These are phyloP conservation scores for Hypolimnas misippus DNA, from an alignment of 2,888 invertebrate genomes.

Conservation along the genomic window DNA sequence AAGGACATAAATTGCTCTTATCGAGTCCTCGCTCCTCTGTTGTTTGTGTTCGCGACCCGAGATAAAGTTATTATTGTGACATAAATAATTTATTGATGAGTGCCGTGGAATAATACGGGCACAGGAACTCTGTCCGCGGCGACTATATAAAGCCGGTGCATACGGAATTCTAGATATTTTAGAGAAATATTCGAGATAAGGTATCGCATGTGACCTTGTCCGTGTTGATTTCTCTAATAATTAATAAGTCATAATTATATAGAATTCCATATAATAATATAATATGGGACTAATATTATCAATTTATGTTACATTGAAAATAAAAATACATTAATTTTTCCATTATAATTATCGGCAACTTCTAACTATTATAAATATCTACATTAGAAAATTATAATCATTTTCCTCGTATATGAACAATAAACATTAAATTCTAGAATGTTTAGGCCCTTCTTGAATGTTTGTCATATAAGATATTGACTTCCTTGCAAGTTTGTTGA, in stretches of 20 bases:
- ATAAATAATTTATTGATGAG: constrained; percentile 63
- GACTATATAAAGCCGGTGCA: not conserved
- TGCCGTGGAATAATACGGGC: constrained; percentile 74
- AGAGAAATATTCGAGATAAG: constrained; percentile 7
- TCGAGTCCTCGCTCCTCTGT: constrained; percentile 57
- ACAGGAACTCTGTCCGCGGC: constrained; percentile 33
- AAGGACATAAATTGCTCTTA: constrained; percentile 62
- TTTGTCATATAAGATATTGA: constrained; percentile 6
- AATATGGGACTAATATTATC: no score
- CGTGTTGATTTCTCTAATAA: not conserved
- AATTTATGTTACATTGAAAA: no score
- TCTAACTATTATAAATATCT: no score
- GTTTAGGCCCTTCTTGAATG: no score
- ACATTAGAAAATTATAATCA: no score
- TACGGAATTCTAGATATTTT: constrained; percentile 4
- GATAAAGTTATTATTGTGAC: constrained; percentile 81
- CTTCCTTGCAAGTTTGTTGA: constrained; percentile 9
- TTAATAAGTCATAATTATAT: no score
- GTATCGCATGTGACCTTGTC: not conserved
- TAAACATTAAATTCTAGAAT: not conserved
- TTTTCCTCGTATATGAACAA: no score
- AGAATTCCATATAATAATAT: no score
- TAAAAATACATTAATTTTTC: no score
- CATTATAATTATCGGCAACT: no score
- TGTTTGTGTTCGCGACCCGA: constrained; percentile 73